Evolutionary conservation across 2,888 invertebrate genomes (phyloP).

Genomic region (Drosophila meridiana): DNA sequence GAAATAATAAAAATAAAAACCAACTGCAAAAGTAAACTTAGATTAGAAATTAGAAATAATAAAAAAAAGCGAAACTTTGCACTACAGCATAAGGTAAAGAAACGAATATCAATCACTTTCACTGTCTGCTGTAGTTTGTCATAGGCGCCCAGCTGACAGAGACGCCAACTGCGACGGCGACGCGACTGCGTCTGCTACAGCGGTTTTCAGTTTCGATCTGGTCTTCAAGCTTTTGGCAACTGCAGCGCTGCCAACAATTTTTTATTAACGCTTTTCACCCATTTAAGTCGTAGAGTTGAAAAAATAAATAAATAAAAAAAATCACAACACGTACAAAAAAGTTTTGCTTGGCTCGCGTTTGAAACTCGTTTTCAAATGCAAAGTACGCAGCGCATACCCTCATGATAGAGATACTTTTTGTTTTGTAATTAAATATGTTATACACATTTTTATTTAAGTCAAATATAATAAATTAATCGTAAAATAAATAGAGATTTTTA

Average conservation of each 20-base stretch:
- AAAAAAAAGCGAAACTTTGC: slow-evolving; percentile 59
- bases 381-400: slow-evolving; percentile 44
- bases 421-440: neutral
- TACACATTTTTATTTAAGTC: neutral
- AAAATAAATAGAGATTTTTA: neutral
- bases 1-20: slow-evolving; percentile 12
- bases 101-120: slow-evolving; percentile 74
- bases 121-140: slow-evolving; percentile 64
- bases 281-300: slow-evolving; percentile 52
- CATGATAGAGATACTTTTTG: neutral
- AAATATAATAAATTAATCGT: neutral
- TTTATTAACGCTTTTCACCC: slow-evolving; percentile 70
- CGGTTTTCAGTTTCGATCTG: slow-evolving; percentile 36
- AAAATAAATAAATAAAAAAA: slow-evolving; percentile 42
- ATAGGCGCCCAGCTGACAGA: slow-evolving; percentile 34
- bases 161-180: slow-evolving; percentile 3
- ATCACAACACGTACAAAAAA: slow-evolving; percentile 60
- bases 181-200: slow-evolving; percentile 5
- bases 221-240: slow-evolving; percentile 34
- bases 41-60: slow-evolving; percentile 33
- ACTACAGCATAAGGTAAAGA: slow-evolving; percentile 29
- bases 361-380: slow-evolving; percentile 70
- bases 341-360: slow-evolving; percentile 34
- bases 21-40: slow-evolving; percentile 22
- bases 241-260: slow-evolving; percentile 56